Conservation (phyloP, 2,888 invertebrate species). For the Lochmaea capreae region DNA sequence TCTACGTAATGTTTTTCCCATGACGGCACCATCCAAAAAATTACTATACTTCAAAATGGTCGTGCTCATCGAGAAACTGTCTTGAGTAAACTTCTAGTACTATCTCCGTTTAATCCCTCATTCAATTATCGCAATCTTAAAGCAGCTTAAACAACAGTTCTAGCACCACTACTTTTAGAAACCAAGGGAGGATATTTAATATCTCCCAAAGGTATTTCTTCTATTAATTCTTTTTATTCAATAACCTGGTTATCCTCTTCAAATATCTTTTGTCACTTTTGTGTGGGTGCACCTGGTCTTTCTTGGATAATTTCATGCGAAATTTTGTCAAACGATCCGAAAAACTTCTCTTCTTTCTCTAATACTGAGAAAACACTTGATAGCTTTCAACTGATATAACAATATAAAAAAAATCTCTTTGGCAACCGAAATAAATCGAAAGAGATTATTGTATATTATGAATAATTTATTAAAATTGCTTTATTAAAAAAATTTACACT, state of each 20-base stretch:
- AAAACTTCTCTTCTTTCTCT: background rate
- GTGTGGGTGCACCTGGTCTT: slow-evolving; percentile 50
- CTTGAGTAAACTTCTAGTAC: too few species aligned
- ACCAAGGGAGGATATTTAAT: background rate
- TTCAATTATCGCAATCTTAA: too few species aligned
- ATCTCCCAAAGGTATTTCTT: background rate
- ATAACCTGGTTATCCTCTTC: slow-evolving; percentile 12
- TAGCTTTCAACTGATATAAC: background rate
- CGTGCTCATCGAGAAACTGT: too few species aligned
- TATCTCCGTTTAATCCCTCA: too few species aligned
- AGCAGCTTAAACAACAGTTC: background rate
- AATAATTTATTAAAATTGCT: too few species aligned
- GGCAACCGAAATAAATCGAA: background rate
- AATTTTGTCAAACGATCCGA: slow-evolving; percentile 35
- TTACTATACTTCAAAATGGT: too few species aligned
- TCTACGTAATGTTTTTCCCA: too few species aligned
- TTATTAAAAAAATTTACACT: too few species aligned
- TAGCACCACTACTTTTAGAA: background rate
- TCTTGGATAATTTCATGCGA: slow-evolving; percentile 49
- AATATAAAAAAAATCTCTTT: background rate
- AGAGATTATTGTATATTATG: too few species aligned
- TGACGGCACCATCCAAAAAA: too few species aligned
- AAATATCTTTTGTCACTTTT: slow-evolving; percentile 31
- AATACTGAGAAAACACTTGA: slow-evolving; percentile 1
- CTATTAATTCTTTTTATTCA: background rate